A percentile compares a stretch with the other conserved stretches of the same genome.
Evolutionary conservation across 2,113 vertebrate genomes (phyloP).

Genomic region (Anas platyrhynchos): DNA sequence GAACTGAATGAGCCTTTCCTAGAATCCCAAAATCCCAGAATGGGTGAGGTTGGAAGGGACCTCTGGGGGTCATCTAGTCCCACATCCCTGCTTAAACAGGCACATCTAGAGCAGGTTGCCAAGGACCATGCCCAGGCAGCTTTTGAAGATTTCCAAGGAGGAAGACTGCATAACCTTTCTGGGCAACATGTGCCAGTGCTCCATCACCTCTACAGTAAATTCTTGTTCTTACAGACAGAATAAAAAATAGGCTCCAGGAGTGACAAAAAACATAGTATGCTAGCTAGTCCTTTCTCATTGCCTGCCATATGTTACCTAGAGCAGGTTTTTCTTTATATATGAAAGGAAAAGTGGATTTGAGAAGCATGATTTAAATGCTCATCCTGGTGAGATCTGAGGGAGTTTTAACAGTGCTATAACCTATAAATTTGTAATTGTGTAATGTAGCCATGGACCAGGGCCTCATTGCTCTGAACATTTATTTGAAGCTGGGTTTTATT

Average conservation of each 20-base stretch:
- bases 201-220: too few species aligned
- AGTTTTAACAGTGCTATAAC: neutral
- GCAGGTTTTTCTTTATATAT: neutral
- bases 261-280: accelerated
- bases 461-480: neutral
- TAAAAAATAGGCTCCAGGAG: neutral
- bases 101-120: neutral
- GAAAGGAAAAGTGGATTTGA: neutral
- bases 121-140: neutral
- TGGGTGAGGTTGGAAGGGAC: neutral
- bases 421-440: neutral
- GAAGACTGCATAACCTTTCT: too few species aligned
- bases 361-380: neutral
- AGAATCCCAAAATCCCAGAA: neutral
- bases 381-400: neutral
- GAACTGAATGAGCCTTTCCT: neutral
- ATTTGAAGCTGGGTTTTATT: neutral
- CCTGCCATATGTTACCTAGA: neutral
- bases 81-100: neutral
- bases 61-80: neutral
- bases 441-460: neutral
- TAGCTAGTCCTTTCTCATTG: neutral
- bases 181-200: too few species aligned
- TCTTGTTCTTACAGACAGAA: neutral
- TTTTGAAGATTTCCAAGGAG: neutral